Conservation (phyloP, 2,888 invertebrate species). For the Drosophila subsilvestris region DNA sequence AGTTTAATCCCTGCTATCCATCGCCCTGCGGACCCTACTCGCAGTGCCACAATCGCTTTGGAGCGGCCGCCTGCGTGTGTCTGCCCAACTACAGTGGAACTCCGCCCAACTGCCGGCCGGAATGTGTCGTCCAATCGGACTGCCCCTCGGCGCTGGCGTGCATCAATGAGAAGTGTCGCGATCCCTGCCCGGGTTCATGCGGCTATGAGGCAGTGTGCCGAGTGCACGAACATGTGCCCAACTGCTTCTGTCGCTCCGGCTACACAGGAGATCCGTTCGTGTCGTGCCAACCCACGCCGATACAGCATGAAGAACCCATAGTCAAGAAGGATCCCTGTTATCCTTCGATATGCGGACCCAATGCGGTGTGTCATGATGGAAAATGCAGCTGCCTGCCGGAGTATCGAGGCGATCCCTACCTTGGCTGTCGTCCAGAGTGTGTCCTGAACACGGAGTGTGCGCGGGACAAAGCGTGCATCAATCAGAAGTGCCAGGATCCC, state of each 20-base stretch:
- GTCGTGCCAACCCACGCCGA: conserved; percentile 86
- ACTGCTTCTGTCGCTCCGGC: conserved; percentile 88
- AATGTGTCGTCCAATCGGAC: conserved; percentile 86
- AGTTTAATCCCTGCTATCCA: conserved; percentile 85
- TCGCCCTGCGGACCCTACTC: conserved; percentile 88
- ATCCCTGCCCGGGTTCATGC: conserved; percentile 90
- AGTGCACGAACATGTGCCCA: conserved; percentile 89
- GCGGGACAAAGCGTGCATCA: conserved; percentile 88
- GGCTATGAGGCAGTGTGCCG: conserved; percentile 89
- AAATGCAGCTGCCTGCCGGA: conserved; percentile 88
- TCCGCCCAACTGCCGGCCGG: conserved; percentile 87
- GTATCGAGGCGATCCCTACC: conserved; percentile 89
- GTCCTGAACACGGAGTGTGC: conserved; percentile 89
- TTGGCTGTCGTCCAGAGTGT: conserved; percentile 89
- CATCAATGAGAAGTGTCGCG: conserved; percentile 88
- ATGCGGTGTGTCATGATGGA: conserved; percentile 85
- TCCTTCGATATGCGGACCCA: conserved; percentile 85
- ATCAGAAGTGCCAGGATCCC: conserved; percentile 89
- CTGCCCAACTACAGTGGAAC: conserved; percentile 86
- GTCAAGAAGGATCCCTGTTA: conserved; percentile 83
- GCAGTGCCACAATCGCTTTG: conserved; percentile 88
- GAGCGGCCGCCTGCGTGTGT: conserved; percentile 86
- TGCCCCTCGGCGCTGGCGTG: conserved; percentile 87
- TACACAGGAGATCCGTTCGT: conserved; percentile 88
- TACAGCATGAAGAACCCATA: conserved; percentile 82